Evolutionary conservation across 1,140 invertebrate species (phyloP), one percentile per base, ranked within the genome.

Genomic region (Sycobia sp.): DNA sequence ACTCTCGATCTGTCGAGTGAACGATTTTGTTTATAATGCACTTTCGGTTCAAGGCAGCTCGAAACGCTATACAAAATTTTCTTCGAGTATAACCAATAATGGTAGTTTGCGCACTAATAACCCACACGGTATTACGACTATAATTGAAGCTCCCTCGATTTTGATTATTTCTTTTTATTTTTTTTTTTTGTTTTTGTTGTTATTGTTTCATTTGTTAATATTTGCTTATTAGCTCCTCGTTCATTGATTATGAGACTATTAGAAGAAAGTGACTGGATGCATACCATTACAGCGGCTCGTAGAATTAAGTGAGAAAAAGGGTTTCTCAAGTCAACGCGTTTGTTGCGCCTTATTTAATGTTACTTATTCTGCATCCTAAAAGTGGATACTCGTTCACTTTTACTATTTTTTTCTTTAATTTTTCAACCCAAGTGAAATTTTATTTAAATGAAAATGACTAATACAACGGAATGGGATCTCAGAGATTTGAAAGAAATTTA

Each of bases 41-140:
- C 79, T 79, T 80, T 80, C 71, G 77, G 78, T 81, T 80, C 74
- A 81, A 81, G 77, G 77, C 79, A 81, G 78, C 74, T 78, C 74
- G 76, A 79, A 72, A 80, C 73, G 74, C 75, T 80, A 73, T 77
- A 79, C 68, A 78, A 79, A 78, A 77, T 69, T 69, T 71, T 14
- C 18, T 51, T 57, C 44, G 34, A 36, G 36, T 55, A 29, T 56
- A 10, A 55, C 53, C 44, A 55, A 62, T 62, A 39, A 25, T 53
- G 2, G 49, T 39, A 18, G 36, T 69, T n/a, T 46, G 54, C 49
- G 25, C 67, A 61, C 62, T 65, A 56, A 57, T 70, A n/a, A 44
- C 9, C 60, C 57, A 11, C 51, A 50, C 34, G 13, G 41, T 60
- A 18, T 53, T 43, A 46, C 59, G 3, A 36, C n/a, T 50, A 32